A percentile compares a stretch with the other conserved stretches of the same genome.
phyloP scores from a whole-genome alignment of 1,140 invertebrate species.

The Bombus difficillimus region DNA sequence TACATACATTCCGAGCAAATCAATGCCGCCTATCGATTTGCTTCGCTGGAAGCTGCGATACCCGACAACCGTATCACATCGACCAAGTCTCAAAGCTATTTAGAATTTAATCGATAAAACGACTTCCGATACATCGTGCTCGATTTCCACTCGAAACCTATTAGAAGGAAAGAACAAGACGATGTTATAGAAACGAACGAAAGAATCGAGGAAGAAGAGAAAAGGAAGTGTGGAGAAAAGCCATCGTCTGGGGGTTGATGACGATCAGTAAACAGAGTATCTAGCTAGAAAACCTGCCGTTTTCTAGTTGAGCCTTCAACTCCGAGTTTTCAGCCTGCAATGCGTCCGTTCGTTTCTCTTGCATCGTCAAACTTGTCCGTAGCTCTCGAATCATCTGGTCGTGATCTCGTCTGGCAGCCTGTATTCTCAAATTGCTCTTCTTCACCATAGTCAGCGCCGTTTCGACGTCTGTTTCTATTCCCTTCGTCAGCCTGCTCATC shows the following conservation, averaged over 20 bases:
- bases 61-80: not conserved
- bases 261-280: slow-evolving; percentile 9
- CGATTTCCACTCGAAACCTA: not conserved
- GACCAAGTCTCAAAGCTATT: slow-evolving; percentile 25
- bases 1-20: slow-evolving; percentile 1
- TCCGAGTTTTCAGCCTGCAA: slow-evolving; percentile 18
- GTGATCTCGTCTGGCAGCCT: slow-evolving; percentile 17
- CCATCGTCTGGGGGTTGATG: not conserved
- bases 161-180: not conserved
- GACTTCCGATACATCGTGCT: not conserved
- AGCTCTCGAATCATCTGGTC: slow-evolving; percentile 37
- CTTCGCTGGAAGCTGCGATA: not conserved
- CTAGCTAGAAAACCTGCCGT: slow-evolving; percentile 41
- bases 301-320: slow-evolving; percentile 10
- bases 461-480: slow-evolving; percentile 53
- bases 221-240: not conserved
- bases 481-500: slow-evolving; percentile 61
- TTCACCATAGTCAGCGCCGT: slow-evolving; percentile 33
- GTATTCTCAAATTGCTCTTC: slow-evolving; percentile 37
- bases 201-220: no score
- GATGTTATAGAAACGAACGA: not conserved
- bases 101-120: slow-evolving; percentile 43
- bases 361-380: slow-evolving; percentile 17
- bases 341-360: slow-evolving; percentile 3
- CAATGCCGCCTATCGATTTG: slow-evolving; percentile 18